These are phyloP conservation scores for Mya arenaria DNA, from an alignment of 1,140 invertebrate species.

Conservation along the genomic window DNA sequence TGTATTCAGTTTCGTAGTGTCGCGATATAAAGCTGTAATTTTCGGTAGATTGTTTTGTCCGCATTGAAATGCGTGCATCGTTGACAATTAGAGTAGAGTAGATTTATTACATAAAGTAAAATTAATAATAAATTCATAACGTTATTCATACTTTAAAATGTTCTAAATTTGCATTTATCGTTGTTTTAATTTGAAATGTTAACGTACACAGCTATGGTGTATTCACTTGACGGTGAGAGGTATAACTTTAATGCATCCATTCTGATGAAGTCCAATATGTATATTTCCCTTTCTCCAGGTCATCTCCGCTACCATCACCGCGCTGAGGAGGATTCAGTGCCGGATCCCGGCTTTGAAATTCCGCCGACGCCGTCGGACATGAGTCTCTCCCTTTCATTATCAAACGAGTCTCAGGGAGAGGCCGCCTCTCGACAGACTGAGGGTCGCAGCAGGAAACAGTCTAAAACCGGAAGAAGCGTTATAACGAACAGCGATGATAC, in stretches of 20 bases:
- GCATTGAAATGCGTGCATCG: not conserved
- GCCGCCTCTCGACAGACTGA: not conserved
- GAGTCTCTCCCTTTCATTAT: not conserved
- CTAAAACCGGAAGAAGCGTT: not conserved
- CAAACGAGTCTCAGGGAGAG: not conserved
- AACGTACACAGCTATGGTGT: no score
- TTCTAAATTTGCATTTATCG: no score
- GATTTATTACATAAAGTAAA: no score
- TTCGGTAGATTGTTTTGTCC: no score
- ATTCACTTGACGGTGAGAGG: no score
- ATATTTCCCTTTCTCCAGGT: not conserved
- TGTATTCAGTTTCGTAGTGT: no score
- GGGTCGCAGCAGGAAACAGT: not conserved
- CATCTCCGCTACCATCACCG: conserved; percentile 51
- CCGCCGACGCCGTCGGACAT: conserved; percentile 36
- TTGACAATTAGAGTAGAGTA: not conserved
- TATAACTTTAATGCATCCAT: no score
- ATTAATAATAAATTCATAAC: no score
- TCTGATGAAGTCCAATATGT: no score
- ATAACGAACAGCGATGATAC: not conserved
- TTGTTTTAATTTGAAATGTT: no score
- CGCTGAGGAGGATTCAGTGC: conserved; percentile 36
- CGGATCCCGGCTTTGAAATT: conserved; percentile 47
- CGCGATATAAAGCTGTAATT: no score
- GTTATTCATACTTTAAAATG: no score